These are phyloP conservation scores for Lasaia peninsularis DNA, from an alignment of 1,140 invertebrate species.

Conservation along the genomic window DNA sequence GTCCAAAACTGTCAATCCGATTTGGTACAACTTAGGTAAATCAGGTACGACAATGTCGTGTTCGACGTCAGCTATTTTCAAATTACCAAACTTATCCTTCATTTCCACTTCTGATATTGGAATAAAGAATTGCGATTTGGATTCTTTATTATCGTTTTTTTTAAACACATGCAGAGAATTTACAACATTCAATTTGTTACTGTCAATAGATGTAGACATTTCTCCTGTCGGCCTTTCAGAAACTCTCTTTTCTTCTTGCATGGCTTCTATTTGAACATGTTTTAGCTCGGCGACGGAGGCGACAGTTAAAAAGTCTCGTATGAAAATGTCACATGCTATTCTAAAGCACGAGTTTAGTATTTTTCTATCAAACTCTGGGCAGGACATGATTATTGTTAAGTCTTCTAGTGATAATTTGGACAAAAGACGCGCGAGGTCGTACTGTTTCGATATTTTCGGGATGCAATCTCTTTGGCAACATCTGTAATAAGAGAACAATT, in stretches of 20 bases:
- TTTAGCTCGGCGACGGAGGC: conserved; percentile 49
- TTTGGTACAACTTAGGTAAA: conserved; percentile 54
- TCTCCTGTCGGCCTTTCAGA: conserved; percentile 43
- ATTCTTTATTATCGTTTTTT: conserved; percentile 62
- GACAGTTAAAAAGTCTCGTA: conserved; percentile 54
- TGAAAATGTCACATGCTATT: conserved; percentile 47
- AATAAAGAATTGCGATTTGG: conserved; percentile 72
- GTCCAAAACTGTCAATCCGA: conserved; percentile 47
- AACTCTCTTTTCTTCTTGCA: conserved; percentile 46
- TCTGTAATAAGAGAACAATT: conserved; percentile 31
- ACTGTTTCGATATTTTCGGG: conserved; percentile 47
- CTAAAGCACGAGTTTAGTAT: conserved; percentile 51
- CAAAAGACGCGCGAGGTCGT: conserved; percentile 47
- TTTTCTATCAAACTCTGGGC: conserved; percentile 62
- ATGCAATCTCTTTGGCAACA: conserved; percentile 49
- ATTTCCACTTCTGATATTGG: conserved; percentile 58
- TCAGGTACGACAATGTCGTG: conserved; percentile 56
- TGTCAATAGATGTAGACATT: conserved; percentile 57
- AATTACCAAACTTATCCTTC: conserved; percentile 57
- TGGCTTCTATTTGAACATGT: conserved; percentile 48
- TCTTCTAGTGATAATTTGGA: conserved; percentile 53
- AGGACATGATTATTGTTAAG: conserved; percentile 46
- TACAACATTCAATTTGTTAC: conserved; percentile 64
- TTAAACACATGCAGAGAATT: conserved; percentile 67
- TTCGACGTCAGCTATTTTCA: conserved; percentile 59